Conservation (phyloP, 1,140 invertebrate species). For the Copidosoma floridanum region DNA sequence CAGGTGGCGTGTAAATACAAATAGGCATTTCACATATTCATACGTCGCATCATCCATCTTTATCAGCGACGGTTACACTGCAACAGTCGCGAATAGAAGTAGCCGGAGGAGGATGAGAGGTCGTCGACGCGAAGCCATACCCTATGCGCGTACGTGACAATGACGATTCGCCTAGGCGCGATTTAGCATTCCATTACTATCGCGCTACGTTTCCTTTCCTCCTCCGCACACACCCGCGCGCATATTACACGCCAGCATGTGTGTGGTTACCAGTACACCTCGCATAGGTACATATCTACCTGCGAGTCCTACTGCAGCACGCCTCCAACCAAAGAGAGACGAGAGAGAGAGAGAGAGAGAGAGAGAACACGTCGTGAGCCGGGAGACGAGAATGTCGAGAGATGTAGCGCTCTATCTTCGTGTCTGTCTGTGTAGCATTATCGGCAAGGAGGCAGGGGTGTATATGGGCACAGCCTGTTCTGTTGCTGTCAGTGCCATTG, state of each 20-base stretch:
- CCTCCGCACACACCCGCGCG: not conserved
- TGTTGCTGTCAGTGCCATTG: no score
- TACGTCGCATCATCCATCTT: no score
- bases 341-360: not conserved
- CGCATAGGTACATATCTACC: not conserved
- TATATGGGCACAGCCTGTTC: no score
- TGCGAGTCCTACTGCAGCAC: not conserved
- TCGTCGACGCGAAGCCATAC: not conserved
- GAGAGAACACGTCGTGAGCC: not conserved
- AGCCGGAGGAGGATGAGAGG: no score
- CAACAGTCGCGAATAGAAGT: no score
- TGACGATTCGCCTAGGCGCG: constrained; percentile 12
- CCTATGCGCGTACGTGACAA: constrained; percentile 25
- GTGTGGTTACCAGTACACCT: not conserved
- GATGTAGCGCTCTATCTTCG: constrained; percentile 34
- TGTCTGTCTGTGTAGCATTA: constrained; percentile 32
- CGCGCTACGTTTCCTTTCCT: constrained; percentile 27
- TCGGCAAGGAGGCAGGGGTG: no score
- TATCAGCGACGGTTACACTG: no score
- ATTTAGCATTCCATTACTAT: constrained; percentile 45
- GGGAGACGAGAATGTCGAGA: not conserved
- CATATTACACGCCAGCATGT: no score
- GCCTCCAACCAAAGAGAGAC: not conserved
- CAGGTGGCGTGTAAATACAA: no score
- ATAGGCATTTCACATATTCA: no score